Conservation (phyloP, 2,113 vertebrate species). For the Ibidorhyncha struthersii region DNA sequence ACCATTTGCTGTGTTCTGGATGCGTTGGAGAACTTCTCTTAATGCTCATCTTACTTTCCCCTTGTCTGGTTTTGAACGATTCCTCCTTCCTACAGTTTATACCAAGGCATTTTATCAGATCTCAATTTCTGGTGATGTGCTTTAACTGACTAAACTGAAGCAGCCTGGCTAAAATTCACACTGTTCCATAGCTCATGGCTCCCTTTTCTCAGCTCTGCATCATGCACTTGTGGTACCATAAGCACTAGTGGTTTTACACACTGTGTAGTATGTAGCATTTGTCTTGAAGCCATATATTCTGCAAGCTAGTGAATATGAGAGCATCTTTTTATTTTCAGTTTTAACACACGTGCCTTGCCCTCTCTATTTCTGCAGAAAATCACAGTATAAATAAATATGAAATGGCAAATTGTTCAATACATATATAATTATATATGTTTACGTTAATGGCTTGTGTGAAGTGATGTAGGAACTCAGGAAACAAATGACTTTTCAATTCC, state of each 20-base stretch:
- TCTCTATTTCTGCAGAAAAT: not conserved
- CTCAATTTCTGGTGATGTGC: not conserved
- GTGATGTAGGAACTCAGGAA: not conserved
- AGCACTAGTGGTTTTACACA: not conserved
- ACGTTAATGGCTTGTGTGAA: not conserved
- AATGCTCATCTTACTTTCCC: not conserved
- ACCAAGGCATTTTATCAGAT: not conserved
- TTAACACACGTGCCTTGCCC: not conserved
- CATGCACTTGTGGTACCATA: not conserved
- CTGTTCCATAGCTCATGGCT: not conserved
- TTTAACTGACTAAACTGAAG: not conserved
- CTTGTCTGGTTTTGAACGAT: not conserved
- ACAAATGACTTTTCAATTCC: not conserved
- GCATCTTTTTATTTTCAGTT: not conserved
- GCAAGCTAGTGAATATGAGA: not conserved
- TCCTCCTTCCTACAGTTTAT: not conserved
- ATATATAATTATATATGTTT: not conserved
- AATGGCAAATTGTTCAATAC: not conserved
- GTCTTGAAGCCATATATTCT: not conserved
- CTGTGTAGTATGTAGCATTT: not conserved
- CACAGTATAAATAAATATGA: not conserved
- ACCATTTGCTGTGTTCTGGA: not conserved
- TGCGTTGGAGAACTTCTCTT: not conserved
- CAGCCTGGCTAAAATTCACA: not conserved
- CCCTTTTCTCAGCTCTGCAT: not conserved